A percentile compares a stretch with the other conserved stretches of the same genome.
phyloP scores from a whole-genome alignment of 2,888 invertebrate species.

The Cryptosula pallasiana region DNA sequence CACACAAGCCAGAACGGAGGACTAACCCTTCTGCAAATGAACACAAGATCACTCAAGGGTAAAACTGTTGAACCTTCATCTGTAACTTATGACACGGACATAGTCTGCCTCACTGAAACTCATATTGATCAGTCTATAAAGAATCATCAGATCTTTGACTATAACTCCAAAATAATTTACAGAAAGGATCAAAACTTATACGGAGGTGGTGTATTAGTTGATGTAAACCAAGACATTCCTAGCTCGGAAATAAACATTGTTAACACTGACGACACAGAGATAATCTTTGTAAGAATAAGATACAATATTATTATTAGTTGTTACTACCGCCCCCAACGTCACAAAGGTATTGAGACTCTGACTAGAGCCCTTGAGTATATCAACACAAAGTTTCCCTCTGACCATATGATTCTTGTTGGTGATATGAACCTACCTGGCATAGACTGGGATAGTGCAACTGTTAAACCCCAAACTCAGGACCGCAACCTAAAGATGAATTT shows the following conservation, averaged over 20 bases:
- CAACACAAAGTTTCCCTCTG: background rate
- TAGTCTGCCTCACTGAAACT: no score
- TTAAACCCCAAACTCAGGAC: background rate
- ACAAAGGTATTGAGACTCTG: background rate
- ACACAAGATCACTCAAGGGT: no score
- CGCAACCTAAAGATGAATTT: background rate
- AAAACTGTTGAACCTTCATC: no score
- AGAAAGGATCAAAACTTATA: background rate
- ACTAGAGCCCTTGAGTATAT: background rate
- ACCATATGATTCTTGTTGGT: background rate
- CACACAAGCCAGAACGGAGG: no score
- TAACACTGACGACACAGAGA: background rate
- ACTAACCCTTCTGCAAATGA: no score
- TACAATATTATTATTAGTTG: background rate
- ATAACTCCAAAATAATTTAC: no score
- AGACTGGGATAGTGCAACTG: background rate
- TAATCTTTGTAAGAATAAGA: conserved; percentile 5
- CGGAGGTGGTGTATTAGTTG: background rate
- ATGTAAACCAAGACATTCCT: background rate
- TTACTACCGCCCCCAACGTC: conserved; percentile 8
- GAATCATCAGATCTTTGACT: no score
- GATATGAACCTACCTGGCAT: conserved; percentile 18
- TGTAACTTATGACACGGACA: no score
- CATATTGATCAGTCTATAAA: no score
- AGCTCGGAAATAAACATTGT: background rate